Evolutionary conservation across 2,113 vertebrate species (phyloP).

Genomic region (Python bivittatus): DNA sequence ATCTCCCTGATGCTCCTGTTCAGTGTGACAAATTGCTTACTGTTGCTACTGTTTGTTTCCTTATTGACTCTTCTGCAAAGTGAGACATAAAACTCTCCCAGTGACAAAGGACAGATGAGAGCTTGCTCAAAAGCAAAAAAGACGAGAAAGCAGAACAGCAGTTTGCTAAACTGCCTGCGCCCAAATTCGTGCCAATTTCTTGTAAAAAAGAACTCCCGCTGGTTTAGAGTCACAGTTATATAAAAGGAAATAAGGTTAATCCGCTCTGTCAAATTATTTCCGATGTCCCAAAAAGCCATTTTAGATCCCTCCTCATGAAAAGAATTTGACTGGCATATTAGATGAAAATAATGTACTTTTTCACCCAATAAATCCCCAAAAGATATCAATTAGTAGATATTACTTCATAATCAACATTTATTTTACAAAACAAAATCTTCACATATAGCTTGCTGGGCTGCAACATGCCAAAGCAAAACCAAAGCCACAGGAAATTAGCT

Average conservation of each 20-base stretch:
- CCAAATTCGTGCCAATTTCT: neutral
- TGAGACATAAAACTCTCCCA: neutral
- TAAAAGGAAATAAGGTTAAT: neutral
- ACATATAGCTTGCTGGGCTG: conserved; percentile 20
- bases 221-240: neutral
- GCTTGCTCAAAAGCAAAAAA: neutral
- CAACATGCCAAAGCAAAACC: neutral
- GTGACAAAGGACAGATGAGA: neutral
- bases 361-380: neutral
- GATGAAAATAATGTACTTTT: neutral
- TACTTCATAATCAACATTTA: neutral
- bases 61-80: neutral
- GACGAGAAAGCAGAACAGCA: neutral
- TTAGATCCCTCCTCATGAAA: neutral
- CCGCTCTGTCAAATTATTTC: neutral
- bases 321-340: too few species aligned
- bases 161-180: neutral
- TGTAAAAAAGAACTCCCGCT: neutral
- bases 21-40: conserved; percentile 4
- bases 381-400: neutral
- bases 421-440: conserved; percentile 7
- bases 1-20: neutral
- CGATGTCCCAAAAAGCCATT: neutral
- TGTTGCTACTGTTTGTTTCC: neutral
- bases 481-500: neutral